These are phyloP conservation scores for Mola mola DNA, from an alignment of 2,113 vertebrate species.

Conservation along the genomic window DNA sequence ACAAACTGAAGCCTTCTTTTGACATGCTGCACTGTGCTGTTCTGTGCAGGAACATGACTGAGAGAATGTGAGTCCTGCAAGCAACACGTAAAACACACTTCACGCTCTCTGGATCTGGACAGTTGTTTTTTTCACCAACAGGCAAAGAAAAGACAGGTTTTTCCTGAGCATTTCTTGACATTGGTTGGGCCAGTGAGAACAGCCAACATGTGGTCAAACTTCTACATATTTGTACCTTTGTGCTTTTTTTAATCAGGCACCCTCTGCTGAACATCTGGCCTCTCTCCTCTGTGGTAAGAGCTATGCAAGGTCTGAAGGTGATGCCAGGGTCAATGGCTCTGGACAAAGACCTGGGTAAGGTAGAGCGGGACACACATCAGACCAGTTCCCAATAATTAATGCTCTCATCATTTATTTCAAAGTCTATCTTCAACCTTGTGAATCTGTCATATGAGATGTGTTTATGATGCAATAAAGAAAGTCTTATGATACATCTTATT, in stretches of 20 bases:
- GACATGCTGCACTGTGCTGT: conserved; percentile 20
- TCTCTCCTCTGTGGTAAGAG: conserved; percentile 63
- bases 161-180: not conserved
- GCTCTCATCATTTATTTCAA: not conserved
- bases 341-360: conserved; percentile 67
- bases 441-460: not conserved
- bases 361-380: conserved; percentile 46
- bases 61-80: conserved; percentile 37
- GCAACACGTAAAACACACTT: conserved; percentile 1
- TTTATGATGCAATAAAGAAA: not conserved
- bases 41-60: not conserved
- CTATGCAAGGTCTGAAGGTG: conserved; percentile 54
- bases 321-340: conserved; percentile 67
- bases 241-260: not conserved
- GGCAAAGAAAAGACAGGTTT: not conserved
- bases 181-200: not conserved
- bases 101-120: not conserved
- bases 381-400: not conserved
- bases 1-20: conserved; percentile 78
- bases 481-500: too few species aligned
- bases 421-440: not conserved
- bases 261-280: conserved; percentile 48
- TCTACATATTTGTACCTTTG: conserved; percentile 37
- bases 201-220: not conserved
- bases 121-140: not conserved